Evolutionary conservation across 2,113 vertebrate genomes (phyloP), one percentile per base, ranked within the genome.

Genomic region (Leucoraja erinaceus): DNA sequence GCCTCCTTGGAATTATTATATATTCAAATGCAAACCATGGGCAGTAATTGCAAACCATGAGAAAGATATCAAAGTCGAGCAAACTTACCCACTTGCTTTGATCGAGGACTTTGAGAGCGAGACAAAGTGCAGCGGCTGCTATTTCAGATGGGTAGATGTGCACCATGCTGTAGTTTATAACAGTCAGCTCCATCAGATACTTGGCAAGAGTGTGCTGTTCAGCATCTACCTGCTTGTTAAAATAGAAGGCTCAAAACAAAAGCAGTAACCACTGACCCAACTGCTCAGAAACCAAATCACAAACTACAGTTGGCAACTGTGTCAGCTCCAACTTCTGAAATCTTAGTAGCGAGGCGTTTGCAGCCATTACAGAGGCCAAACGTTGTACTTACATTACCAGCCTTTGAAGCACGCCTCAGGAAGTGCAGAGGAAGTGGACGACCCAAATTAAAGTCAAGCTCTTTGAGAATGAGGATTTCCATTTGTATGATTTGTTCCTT

Each of bases 121-220:
- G 95, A 94, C 97, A 98, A 22, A 98, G 94, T 0, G 98, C 95
- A 0, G 98, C 98, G 0, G 98, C 98, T 0, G 98, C 98, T 0
- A 98, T 93, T 95, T 97, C 97, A 0, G 98, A 99, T 0, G 98
- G 99, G 12, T 95, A 96, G 6, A 97, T 96, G 93, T 99, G 98
- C 7, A 98, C 98, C 98, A 99, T 98, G 74, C 97, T 95, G 0
- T 99, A 99, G 95, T 99, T 98, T 0, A 96, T n/a, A 1, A 99
- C 96, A 0, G 98, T 98, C 95, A 99, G 94, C 94, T 99, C 99
- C 97, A 99, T 98, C 59, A 99, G 95, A 16, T 99, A 99, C 81
- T 99, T 99, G 68, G 98, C 98, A 93, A 99, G 95, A 0, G 97
- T 98, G 93, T 99, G 98, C 38, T 97, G 96, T 93, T 97, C 97